Evolutionary conservation across 1,140 invertebrate genomes (phyloP), one percentile per base, ranked within the genome.

Genomic region (Halictus rubicundus): DNA sequence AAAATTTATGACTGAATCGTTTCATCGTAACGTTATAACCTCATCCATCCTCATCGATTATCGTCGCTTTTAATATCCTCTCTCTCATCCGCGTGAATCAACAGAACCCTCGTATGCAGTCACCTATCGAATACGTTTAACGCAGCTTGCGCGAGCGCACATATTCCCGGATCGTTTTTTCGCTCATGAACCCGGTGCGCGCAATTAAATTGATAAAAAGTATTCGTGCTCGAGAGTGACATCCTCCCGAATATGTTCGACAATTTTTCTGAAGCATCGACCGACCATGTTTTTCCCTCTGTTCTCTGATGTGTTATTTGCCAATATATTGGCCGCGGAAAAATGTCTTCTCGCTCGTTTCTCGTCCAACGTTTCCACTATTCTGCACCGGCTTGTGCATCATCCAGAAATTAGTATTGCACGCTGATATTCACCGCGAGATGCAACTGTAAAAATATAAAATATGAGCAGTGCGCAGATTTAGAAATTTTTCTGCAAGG

Each of bases 21-120:
- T 84, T 70, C 59, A 60, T 25, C 60, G 82, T 84, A 81, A 84
- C 78, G 82, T 77, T 77, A 85, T 83, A 81, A 80, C 79, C 60
- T 70, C 82, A 85, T 85, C 82, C 83, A 85, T 85, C 83, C 82
- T 84, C 83, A 85, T 85, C 83, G 83, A 85, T 85, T 85, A 85
- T 81, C 83, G 72, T 57, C 63, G 78, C 82, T 84, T 85, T 85
- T 84, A 85, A 85, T 85, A 84, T 84, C 68, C 73, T 77, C 78
- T 59, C 74, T 85, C 83, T 81, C 61, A 64, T 65, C 63, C 69
- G 57, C 72, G 69, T 68, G 82, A 76, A 85, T 85, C 83, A 75
- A 80, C 78, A 85, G 74, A 61, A 37, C 57, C 59, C 57, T 54
- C 70, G 64, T 37, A 52, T 59, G 71, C 82, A 72, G 70, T 46